Conservation (phyloP, 2,113 vertebrate species). For the Elgaria multicarinata region DNA sequence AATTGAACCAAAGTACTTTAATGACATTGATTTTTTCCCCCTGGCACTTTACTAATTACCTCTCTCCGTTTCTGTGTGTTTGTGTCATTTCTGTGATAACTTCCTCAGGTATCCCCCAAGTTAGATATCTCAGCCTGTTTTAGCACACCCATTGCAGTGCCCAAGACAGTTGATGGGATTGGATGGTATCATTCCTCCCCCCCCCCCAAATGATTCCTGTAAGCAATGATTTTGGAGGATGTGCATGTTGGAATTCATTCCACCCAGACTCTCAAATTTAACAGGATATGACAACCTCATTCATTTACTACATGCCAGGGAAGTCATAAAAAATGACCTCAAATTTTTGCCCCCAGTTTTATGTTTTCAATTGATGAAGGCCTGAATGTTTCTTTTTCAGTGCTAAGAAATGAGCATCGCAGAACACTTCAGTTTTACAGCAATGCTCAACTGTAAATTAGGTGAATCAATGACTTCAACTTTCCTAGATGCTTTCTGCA, state of each 20-base stretch:
- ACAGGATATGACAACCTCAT: background rate
- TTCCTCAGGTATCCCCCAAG: background rate
- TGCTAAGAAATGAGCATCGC: background rate
- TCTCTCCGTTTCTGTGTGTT: background rate
- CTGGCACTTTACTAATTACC: conserved; percentile 9
- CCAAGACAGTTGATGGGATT: background rate
- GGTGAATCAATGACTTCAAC: background rate
- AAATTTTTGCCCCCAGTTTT: background rate
- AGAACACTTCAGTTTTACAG: background rate
- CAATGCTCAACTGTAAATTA: background rate
- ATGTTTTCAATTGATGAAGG: background rate
- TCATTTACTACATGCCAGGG: background rate
- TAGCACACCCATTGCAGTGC: background rate
- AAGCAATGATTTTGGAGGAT: background rate
- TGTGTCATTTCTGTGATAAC: background rate
- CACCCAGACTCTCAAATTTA: background rate
- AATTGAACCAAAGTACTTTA: conserved; percentile 7
- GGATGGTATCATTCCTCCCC: background rate
- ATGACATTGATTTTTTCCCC: background rate
- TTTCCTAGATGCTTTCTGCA: background rate
- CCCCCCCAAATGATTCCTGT: conserved; percentile 6
- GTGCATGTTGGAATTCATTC: background rate
- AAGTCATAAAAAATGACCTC: background rate
- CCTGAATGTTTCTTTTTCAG: background rate
- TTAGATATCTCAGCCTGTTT: background rate